Base-by-base conservation (phyloP, 2,888 invertebrate genomes). In the Colletes collaris region DNA sequence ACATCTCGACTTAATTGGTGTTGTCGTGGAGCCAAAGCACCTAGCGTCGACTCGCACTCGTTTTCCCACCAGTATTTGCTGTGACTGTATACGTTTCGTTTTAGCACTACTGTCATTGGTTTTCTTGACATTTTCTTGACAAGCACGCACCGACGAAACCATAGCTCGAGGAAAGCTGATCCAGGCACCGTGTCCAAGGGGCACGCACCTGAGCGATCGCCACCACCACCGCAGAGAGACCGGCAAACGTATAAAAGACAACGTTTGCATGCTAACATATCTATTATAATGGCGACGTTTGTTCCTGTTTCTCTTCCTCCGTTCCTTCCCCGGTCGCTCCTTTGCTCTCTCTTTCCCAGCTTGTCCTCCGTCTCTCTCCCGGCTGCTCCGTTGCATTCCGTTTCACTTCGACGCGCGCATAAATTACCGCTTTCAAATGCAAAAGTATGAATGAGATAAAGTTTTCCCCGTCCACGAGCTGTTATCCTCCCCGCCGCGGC, bases 371-470 rank as follows among this genome's bases (percentile, higher is more conserved):
- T 73, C 56, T 37, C 67, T 19, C 44, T 62, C 37, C 19, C 4
- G 55, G 19, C 46, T 40, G 55, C 73, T 11, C 27, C 55, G 74
- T 65, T 84, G 79, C 86, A 82, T 84, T 85, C 87, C 84, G 84
- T 83, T 86, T 86, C 86, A 83, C 85, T 87, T 84, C 82, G 85
- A 85, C 86, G 85, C 85, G 86, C 81, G 88, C 87, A 89, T 87
- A 94, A 94, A 93, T 94, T 93, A 94, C 93, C 93, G 93, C 94
- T 94, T 94, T 94, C 94, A 93, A 89, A 94, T 94, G 94, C 94
- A 94, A 94, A 94, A 94, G 94, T 94, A 94, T 94, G 94, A 94
- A 94, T 94, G 94, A 94, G 94, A 94, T 94, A 93, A 93, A 93
- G 92, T 93, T 93, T 92, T 93, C 93, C 92, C 90, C 90, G 65